phyloP scores from a whole-genome alignment of 2,888 invertebrate species.

The Tortricodes alternella region DNA sequence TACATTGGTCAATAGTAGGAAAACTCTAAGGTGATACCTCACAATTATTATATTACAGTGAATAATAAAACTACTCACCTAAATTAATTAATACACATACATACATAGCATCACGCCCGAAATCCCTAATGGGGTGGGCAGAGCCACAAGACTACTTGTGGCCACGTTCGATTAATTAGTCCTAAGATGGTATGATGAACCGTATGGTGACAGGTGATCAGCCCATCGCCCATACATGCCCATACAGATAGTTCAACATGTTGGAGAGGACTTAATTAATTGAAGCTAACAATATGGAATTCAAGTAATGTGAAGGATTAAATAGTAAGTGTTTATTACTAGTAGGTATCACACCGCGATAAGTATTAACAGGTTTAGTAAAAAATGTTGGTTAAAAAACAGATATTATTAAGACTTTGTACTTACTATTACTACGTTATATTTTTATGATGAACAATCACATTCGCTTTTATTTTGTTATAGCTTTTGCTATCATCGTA shows the following conservation, averaged over 20 bases:
- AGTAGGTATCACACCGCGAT: constrained; percentile 13
- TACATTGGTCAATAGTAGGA: background rate
- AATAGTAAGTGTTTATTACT: background rate
- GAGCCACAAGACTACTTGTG: too few species aligned
- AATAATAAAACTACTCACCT: too few species aligned
- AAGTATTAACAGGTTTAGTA: constrained; percentile 20
- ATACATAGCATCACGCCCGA: too few species aligned
- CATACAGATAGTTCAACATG: too few species aligned
- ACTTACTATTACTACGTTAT: constrained; percentile 9
- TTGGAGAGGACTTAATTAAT: too few species aligned
- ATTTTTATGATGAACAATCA: background rate
- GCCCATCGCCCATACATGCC: background rate
- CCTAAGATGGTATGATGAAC: too few species aligned
- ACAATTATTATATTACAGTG: too few species aligned
- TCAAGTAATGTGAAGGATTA: background rate
- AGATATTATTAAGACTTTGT: constrained; percentile 13
- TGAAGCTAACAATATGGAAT: too few species aligned
- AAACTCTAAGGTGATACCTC: constrained; percentile 1
- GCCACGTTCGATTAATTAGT: too few species aligned
- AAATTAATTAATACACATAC: too few species aligned
- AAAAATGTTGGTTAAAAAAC: constrained; percentile 1
- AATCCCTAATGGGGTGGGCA: too few species aligned
- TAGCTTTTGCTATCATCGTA: constrained; percentile 7
- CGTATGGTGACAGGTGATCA: too few species aligned
- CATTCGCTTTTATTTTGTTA: constrained; percentile 2